Conservation (phyloP, 2,113 vertebrate species). For the Rhinoderma darwinii region DNA sequence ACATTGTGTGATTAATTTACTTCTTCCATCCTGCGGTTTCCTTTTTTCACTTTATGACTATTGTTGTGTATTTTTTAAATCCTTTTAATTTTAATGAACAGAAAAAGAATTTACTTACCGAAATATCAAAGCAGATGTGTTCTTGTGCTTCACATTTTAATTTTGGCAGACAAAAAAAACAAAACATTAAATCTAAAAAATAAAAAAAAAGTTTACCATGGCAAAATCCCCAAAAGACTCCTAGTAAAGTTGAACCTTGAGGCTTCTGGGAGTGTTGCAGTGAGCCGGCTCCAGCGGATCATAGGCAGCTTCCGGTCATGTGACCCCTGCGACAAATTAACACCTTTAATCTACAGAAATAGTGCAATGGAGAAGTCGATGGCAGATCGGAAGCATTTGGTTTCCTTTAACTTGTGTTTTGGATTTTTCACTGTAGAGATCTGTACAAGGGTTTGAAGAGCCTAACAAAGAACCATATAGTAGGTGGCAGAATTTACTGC, state of each 20-base stretch:
- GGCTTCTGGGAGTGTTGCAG: conserved; percentile 5
- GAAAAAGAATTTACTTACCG: conserved; percentile 13
- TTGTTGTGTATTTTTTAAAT: conserved; percentile 22
- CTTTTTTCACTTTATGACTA: conserved; percentile 38
- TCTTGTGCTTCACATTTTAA: conserved; percentile 34
- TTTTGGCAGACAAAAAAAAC: conserved; percentile 19
- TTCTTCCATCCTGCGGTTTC: conserved; percentile 54
- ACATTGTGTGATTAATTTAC: conserved; percentile 53
- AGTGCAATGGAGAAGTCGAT: conserved; percentile 11
- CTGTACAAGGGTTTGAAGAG: neutral
- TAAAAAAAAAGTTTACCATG: conserved; percentile 31
- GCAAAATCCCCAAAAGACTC: neutral
- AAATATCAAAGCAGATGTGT: conserved; percentile 56
- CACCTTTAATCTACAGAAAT: conserved; percentile 32
- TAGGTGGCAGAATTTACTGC: neutral
- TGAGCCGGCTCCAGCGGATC: neutral
- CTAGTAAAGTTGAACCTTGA: neutral
- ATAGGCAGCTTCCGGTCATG: neutral
- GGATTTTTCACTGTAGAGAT: neutral
- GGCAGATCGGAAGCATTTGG: conserved; percentile 38
- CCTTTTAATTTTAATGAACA: conserved; percentile 48
- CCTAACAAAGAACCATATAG: neutral
- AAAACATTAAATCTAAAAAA: conserved; percentile 17
- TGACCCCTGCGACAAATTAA: conserved; percentile 40
- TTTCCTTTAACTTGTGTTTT: neutral